A percentile compares a stretch with the other conserved stretches of the same genome.
Conservation (phyloP, 2,797 vertebrate species). For the Takifugu ocellatus region DNA sequence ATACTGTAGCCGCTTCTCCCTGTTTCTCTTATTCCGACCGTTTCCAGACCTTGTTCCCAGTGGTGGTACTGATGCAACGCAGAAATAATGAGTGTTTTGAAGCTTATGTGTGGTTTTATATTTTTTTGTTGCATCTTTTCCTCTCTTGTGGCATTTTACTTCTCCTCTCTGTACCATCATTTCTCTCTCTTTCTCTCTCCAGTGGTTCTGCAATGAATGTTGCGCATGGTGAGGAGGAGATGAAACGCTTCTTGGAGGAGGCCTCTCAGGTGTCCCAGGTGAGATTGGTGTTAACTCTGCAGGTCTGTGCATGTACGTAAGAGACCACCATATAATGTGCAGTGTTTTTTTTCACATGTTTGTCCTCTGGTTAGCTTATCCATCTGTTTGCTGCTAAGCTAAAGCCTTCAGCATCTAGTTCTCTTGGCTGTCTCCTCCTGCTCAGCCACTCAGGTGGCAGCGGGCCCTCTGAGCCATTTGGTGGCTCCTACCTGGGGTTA, state of each 20-base stretch:
- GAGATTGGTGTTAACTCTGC: slow-evolving; percentile 41
- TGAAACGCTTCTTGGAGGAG: slow-evolving; percentile 93
- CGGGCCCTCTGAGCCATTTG: slow-evolving; percentile 20
- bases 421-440: slow-evolving; percentile 37
- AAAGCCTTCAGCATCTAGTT: slow-evolving; percentile 39
- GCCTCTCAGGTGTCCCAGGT: slow-evolving; percentile 95
- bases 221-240: slow-evolving; percentile 86
- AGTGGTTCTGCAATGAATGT: slow-evolving; percentile 97
- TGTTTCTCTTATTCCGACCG: slow-evolving; percentile 52
- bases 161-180: slow-evolving; percentile 18
- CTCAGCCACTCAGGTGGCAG: slow-evolving; percentile 22
- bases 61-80: slow-evolving; percentile 69
- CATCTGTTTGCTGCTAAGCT: slow-evolving; percentile 59
- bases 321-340: slow-evolving; percentile 2
- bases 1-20: slow-evolving; percentile 40
- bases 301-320: slow-evolving; percentile 7
- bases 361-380: slow-evolving; percentile 19
- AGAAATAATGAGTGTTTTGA: slow-evolving; percentile 69
- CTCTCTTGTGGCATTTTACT: slow-evolving; percentile 58
- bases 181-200: slow-evolving; percentile 21
- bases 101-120: slow-evolving; percentile 59
- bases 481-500: slow-evolving; percentile 12
- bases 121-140: slow-evolving; percentile 56
- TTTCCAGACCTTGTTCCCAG: slow-evolving; percentile 64
- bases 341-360: slow-evolving; percentile 10